phyloP scores from a whole-genome alignment of 2,888 invertebrate species.

The Cephus nigrinus region DNA sequence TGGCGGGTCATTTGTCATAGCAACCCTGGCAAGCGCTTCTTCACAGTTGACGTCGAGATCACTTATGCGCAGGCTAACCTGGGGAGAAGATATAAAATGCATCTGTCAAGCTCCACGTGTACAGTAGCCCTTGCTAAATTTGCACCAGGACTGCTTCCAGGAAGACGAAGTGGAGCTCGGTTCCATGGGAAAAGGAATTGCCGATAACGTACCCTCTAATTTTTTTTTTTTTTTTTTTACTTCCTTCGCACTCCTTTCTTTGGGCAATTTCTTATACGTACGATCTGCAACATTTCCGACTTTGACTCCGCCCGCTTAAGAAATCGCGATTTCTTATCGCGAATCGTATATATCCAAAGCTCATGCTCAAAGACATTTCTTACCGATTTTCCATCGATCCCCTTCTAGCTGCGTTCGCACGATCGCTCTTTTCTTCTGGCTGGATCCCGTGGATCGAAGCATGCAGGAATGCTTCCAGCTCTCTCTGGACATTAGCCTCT shows the following conservation, averaged over 20 bases:
- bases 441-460: conserved; percentile 23
- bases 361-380: background rate
- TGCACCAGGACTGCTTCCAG: background rate
- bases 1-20: conserved; percentile 38
- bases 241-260: background rate
- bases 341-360: background rate
- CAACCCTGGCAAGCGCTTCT: conserved; percentile 42
- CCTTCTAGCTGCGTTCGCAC: background rate
- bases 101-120: conserved; percentile 42
- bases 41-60: conserved; percentile 23
- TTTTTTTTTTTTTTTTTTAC: background rate
- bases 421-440: background rate
- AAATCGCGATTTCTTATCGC: background rate
- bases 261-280: background rate
- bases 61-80: conserved; percentile 12
- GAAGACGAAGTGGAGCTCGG: background rate
- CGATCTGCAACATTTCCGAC: background rate
- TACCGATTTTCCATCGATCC: conserved; percentile 2
- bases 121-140: background rate
- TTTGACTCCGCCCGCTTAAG: background rate
- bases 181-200: background rate
- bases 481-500: conserved; percentile 35
- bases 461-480: conserved; percentile 45
- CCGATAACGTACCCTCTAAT: background rate
- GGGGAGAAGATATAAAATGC: conserved; percentile 46